Evolutionary conservation across 2,888 invertebrate genomes (phyloP).

Genomic region (Eupithecia subfuscata): DNA sequence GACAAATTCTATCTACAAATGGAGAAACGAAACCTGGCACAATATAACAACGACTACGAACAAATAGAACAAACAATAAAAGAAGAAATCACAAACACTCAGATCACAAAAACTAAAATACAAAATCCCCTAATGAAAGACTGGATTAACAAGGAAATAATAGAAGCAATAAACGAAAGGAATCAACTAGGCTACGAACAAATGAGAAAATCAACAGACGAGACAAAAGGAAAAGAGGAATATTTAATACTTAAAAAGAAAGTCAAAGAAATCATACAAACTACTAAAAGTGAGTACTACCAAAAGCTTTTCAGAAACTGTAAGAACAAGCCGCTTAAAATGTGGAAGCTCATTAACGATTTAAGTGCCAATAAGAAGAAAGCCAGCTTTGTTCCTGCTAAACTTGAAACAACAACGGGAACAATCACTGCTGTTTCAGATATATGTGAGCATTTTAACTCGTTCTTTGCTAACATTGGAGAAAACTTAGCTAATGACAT

Average conservation of each 20-base stretch:
- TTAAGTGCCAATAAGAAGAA: slow-evolving; percentile 1
- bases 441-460: slow-evolving; percentile 5
- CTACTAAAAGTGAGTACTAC: not conserved
- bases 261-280: not conserved
- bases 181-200: not conserved
- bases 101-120: no score
- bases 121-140: no score
- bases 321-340: slow-evolving; percentile 8
- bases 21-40: no score
- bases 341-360: slow-evolving; percentile 10
- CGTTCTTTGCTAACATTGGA: slow-evolving; percentile 10
- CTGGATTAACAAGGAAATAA: no score
- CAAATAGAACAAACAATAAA: no score
- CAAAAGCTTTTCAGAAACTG: slow-evolving; percentile 6
- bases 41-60: no score
- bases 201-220: not conserved
- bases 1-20: no score
- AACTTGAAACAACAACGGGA: not conserved
- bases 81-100: no score
- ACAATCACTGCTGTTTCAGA: not conserved
- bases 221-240: not conserved
- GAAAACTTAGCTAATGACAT: slow-evolving; percentile 12
- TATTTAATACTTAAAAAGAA: not conserved
- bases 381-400: not conserved
- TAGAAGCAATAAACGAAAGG: not conserved